Base-by-base conservation (phyloP, 2,888 invertebrate species). In the Caenorhabditis afra region DNA sequence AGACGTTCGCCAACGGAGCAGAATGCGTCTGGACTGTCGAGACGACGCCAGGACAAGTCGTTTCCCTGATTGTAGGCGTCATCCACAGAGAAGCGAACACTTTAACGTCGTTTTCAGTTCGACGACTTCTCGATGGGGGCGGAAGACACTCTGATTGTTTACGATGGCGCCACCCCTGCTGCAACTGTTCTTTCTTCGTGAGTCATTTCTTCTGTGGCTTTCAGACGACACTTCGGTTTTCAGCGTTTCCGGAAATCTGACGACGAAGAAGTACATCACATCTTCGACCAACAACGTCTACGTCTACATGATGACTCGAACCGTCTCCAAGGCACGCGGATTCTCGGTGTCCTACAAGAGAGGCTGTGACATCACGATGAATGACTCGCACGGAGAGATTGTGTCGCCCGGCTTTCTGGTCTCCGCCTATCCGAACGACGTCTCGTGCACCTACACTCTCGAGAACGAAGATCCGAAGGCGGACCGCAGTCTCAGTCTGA, bases 21-120 rank as follows among this genome's bases (percentile, higher is more conserved):
- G 97, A 97, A 92, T 97, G 97, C 87, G 93, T 96, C 64, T 97
- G 97, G 91, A 94, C 95, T 57, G 94, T 98, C 81, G 94, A 94
- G 90, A 95, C 97, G 1, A 95, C 96, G 90, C 67, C 74, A 11
- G 96, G 96, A 52, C 93, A 95, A 90, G 95, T 97, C 79, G 94
- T 98, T 81, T 96, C 97, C 1, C 92, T 98, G 59, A 96, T 62
- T 49, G 71, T 71, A 29, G 49, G 71, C 96, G 91, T 93, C 93
- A 90, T 65, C 84, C 55, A 8, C 3, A 22, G 35, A 41, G 44
- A 41, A 20, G 12, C 11, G 8, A 22, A 18, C 1, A 18, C 14
- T 41, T n/a, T 22, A 14, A 14, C 22, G 12, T n/a, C n/a, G n/a
- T 16, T 70, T 71, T 41, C 62, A 71, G 71, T 55, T 89, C 29